Evolutionary conservation across 2,797 vertebrate genomes (phyloP), one percentile per base, ranked within the genome.

Genomic region (Anguilla obscura): DNA sequence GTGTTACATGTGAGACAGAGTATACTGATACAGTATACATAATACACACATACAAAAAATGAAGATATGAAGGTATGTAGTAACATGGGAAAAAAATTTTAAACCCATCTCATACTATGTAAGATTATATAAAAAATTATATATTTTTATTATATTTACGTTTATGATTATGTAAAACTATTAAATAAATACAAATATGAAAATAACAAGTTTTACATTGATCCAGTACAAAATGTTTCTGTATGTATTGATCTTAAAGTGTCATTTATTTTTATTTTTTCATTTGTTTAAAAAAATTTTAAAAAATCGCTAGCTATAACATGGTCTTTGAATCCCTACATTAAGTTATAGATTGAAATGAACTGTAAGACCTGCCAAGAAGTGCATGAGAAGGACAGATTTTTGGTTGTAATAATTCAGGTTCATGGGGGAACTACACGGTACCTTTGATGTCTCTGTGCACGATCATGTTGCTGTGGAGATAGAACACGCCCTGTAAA

Each of bases 381-480:
- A 6, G 9, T 50, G 5, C 40, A 48, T 6, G 6, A n/a, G 9
- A 48, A 56, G 52, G 36, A 80, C 27, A 0, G 45, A 63, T 9
- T 16, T 84, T 63, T 69, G 82, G 60, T 40, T 27, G 4, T 7
- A 74, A 40, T 12, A 33, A 33, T 71, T 12, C n/a, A 45, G 63
- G n/a, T 9, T 6, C 5, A 45, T 24, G 5, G 74, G 33, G 33
- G 36, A 79, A 79, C 30, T 4, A 79, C n/a, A 21, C 10, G 14
- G 92, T 91, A 98, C 98, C 98, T 97, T 98, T 98, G 91, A 98
- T 98, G 94, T 98, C 98, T 90, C 98, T 92, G 95, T 98, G 98
- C 90, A 98, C 98, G 93, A 98, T 98, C 97, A 98, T 98, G 94
- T 98, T 98, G 96, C 97, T 97, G 94, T 98, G 98, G 82, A 98